Base-by-base conservation (phyloP, 1,140 invertebrate genomes). In the Drosophila nannoptera region DNA sequence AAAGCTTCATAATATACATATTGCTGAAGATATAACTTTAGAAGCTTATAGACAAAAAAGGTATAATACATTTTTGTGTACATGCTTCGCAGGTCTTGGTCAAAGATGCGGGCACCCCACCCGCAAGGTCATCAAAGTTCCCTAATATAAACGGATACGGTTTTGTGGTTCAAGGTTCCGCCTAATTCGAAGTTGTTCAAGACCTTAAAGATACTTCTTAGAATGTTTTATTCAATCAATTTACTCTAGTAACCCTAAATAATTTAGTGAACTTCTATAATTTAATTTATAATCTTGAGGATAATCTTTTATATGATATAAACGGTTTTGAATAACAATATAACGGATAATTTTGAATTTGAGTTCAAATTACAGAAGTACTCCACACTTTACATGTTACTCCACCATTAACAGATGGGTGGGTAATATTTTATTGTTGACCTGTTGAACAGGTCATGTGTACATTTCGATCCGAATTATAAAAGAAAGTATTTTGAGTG, bases 1-100 rank as follows among this genome's bases (percentile, higher is more conserved):
- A 81, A 73, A 76, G 54, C 56, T 53, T 69, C 53, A 33, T 40
- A 33, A 54, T n/a, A 60, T 60, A 62, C 11, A 53, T 56, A 52
- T 14, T 7, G n/a, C n/a, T n/a, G n/a, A n/a, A n/a, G n/a, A n/a
- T n/a, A n/a, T n/a, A n/a, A n/a, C n/a, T n/a, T n/a, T n/a, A n/a
- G n/a, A n/a, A n/a, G n/a, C n/a, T n/a, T n/a, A n/a, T n/a, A n/a
- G n/a, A n/a, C n/a, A n/a, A n/a, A n/a, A n/a, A n/a, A n/a, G n/a
- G n/a, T n/a, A n/a, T n/a, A n/a, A n/a, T 43, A 14, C 42, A 45
- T 33, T 7, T 43, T 31, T 22, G 9, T 35, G 7, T 7, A 35
- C 33, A 35, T 7, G n/a, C 33, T 35, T 4, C 33, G 7, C 33
- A 35, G 33, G 33, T 32, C 31, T 11, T 16, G 4, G n/a, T 7